A percentile compares a stretch with the other conserved stretches of the same genome.
These are phyloP conservation scores for Loris lydekkerianus DNA, from an alignment of 2,797 vertebrate genomes.

Conservation along the genomic window DNA sequence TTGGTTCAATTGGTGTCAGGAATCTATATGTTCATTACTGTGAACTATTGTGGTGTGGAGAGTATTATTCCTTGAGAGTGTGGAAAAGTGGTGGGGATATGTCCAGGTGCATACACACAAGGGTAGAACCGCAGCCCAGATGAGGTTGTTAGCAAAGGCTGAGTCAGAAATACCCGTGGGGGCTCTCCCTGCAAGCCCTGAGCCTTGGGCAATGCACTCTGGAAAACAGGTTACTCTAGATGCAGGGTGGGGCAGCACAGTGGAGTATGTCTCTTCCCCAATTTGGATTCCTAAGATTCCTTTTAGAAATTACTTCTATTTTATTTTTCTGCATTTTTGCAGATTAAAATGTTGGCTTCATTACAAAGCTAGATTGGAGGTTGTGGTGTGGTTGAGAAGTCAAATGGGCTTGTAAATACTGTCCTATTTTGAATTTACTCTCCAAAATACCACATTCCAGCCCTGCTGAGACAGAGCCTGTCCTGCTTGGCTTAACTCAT, in stretches of 20 bases:
- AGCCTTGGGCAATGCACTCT: not conserved
- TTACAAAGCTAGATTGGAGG: not conserved
- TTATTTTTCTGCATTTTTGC: not conserved
- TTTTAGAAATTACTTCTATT: not conserved
- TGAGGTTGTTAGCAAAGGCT: not conserved
- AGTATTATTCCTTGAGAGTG: not conserved
- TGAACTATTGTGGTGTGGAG: not conserved
- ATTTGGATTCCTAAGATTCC: not conserved
- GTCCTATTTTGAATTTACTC: not conserved
- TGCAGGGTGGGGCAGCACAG: not conserved
- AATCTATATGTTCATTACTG: not conserved
- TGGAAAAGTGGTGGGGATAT: not conserved
- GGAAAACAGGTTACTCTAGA: not conserved
- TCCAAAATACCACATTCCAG: not conserved
- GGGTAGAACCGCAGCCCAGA: not conserved
- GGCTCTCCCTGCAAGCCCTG: not conserved
- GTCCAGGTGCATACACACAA: not conserved
- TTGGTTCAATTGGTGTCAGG: not conserved
- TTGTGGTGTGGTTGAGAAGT: not conserved
- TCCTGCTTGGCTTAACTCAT: not conserved
- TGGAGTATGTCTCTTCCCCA: not conserved
- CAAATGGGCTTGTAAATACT: not conserved
- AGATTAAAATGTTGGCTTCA: not conserved
- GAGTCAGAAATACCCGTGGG: constrained; percentile 1
- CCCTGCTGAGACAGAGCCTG: not conserved